Base-by-base conservation (phyloP, 2,797 vertebrate genomes). In the Harpagifer antarcticus region DNA sequence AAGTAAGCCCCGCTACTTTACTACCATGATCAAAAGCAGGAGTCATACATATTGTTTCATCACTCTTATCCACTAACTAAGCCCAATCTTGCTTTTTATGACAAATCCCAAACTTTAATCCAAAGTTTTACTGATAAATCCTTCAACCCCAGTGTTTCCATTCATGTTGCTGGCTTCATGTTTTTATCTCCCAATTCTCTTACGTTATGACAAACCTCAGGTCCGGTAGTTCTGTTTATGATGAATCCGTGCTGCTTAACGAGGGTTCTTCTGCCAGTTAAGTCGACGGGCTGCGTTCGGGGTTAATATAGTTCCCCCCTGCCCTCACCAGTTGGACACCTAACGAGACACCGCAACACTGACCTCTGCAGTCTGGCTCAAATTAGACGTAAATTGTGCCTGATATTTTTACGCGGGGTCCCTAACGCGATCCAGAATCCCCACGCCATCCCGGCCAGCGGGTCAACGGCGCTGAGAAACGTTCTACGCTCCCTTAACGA, bases 381-480 rank as follows among this genome's bases (percentile, higher is more conserved):
- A 93, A 95, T 92, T 92, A 92, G 89, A 95, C 93, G 91, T 92
- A 94, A 95, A 95, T 92, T 91, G 92, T 88, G 92, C 89, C 89
- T 91, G 92, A 93, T 94, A 93, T 94, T 94, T 95, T 95, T 93
- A 94, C 86, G 45, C n/a, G 89, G 90, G 86, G 82, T 86, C 81
- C 77, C 91, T 97, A 98, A 98, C 96, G 91, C 91, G 95, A 96
- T 96, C 49, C 96, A 98, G 96, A 96, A 96, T 88, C 94, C 83
- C 65, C 83, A 76, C 72, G 59, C 82, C 87, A 85, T 40, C 54
- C 9, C 31, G 82, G 89, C 89, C 89, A 70, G 84, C 76, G 78
- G 93, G 91, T 93, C 95, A 91, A 91, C 93, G 88, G 92, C 95
- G 95, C n/a, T 97, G 97, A 98, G 96, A 98, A 98, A 97, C 86